Conservation (phyloP, 1,140 invertebrate species). For the Calycopis cecrops region DNA sequence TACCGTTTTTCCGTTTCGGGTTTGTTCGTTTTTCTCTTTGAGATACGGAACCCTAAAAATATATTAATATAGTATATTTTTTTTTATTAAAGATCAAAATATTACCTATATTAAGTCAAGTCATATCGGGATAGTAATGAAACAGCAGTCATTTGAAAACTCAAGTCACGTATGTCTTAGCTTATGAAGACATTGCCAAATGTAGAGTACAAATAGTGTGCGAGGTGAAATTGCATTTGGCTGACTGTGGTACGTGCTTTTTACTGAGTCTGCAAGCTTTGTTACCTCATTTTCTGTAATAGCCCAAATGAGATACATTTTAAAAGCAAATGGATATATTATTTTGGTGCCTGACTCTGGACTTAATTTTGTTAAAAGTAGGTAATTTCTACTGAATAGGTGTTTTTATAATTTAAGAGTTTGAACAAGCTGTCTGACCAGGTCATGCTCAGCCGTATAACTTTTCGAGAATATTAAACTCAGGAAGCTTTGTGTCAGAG, state of each 20-base stretch:
- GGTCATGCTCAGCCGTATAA: no score
- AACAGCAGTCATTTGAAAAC: background rate
- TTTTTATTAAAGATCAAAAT: no score
- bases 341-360: background rate
- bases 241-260: background rate
- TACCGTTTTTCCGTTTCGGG: no score
- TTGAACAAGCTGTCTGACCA: no score
- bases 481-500: no score
- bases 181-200: conserved; percentile 8
- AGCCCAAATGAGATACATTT: conserved; percentile 1
- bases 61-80: no score
- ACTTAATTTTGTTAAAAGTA: background rate
- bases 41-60: no score
- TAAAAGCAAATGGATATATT: background rate
- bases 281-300: background rate
- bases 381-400: no score
- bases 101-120: no score
- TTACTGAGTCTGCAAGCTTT: background rate
- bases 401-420: no score
- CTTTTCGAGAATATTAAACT: no score
- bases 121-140: background rate
- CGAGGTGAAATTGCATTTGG: conserved; percentile 3
- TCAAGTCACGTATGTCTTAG: background rate
- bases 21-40: no score
- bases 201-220: background rate